Evolutionary conservation across 2,888 invertebrate genomes (phyloP), one percentile per base, ranked within the genome.

Genomic region (Callinectes sapidus): DNA sequence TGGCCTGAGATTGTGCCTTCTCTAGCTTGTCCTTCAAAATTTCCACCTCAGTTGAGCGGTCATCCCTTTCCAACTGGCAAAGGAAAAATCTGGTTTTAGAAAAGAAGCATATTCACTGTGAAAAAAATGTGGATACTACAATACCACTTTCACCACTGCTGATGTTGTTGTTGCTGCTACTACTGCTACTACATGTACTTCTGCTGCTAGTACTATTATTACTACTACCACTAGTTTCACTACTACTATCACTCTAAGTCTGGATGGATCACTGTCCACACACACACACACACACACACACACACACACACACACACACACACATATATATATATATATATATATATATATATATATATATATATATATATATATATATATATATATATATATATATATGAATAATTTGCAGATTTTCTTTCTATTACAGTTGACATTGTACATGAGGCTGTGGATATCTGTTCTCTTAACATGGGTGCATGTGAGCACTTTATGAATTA

Each of bases 11-110:
- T 94, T 98, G 97, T 55, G 98, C 97, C 96, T 98, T 98, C 95
- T 98, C 98, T 93, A 98, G 96, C 96, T 98, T 98, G 94, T 98
- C 98, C 96, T 98, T 98, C 94, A 98, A 96, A 95, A 98, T 97
- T 95, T 98, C 98, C 88, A 98, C 97, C 96, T 98, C 98, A 86
- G 98, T 97, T 92, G 97, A 96, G 28, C 98, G 97, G 95, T 98
- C 98, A 95, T 98, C 98, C 95, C 98, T 96, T 95, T 98, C 98
- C 96, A 98, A 97, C 97, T 98, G 96, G 93, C 35, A 81, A 81
- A 81, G 35, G 81, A 81, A 81, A 71, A 81, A 81, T 35, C 35
- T 81, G 81, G 87, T 92, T 95, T 95, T 54, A 86, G 81, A 81
- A 81, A 81, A 81, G n/a, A 77, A 77, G 1, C 28, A 28, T 77